Percentiles rank a stretch among this genome's conserved stretches.
phyloP scores from a whole-genome alignment of 2,888 invertebrate genomes.

The Drosophila nr. fundita region DNA sequence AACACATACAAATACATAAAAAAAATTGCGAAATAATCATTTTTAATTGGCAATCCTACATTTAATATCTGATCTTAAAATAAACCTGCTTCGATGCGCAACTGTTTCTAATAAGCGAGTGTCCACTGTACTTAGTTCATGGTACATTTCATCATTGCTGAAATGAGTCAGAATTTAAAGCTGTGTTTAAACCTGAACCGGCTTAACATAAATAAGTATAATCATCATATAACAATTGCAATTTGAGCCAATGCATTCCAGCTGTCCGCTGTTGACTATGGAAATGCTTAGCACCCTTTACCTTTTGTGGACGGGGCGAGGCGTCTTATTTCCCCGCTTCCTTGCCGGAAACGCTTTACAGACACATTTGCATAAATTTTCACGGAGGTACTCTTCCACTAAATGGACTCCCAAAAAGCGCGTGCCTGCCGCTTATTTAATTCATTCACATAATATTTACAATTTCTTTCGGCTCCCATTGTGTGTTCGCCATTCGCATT shows the following conservation, averaged over 20 bases:
- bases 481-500: conserved; percentile 9
- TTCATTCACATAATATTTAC: conserved; percentile 59
- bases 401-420: conserved; percentile 49
- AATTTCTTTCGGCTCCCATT: conserved; percentile 48
- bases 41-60: background rate
- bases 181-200: conserved; percentile 6
- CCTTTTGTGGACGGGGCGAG: conserved; percentile 17
- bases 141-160: conserved; percentile 12
- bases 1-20: background rate
- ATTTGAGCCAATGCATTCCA: conserved; percentile 2
- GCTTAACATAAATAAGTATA: conserved; percentile 11
- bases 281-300: conserved; percentile 14
- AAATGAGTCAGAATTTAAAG: conserved; percentile 9
- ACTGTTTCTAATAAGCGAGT: background rate
- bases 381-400: conserved; percentile 26
- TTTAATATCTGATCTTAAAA: background rate
- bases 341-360: conserved; percentile 55
- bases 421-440: conserved; percentile 60
- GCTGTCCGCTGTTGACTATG: conserved; percentile 3
- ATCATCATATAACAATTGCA: conserved; percentile 18
- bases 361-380: conserved; percentile 46
- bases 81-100: background rate
- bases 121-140: background rate
- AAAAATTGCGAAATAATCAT: background rate
- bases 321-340: conserved; percentile 55